A percentile compares a stretch with the other conserved stretches of the same genome.
These are phyloP conservation scores for Ichneumon xanthorius DNA, from an alignment of 2,888 invertebrate genomes.

Conservation along the genomic window DNA sequence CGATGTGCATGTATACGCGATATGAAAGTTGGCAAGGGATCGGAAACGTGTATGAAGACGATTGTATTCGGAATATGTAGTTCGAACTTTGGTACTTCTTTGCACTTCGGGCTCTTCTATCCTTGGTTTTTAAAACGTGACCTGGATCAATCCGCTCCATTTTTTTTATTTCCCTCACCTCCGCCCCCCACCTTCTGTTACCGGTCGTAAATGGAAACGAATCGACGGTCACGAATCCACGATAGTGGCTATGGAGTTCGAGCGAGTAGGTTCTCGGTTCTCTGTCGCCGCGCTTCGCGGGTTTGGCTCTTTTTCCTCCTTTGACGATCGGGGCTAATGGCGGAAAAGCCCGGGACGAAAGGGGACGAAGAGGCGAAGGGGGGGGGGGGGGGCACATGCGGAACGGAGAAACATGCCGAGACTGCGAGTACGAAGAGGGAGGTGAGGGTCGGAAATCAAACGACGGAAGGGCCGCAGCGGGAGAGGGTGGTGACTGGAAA, in stretches of 20 bases:
- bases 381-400: not conserved
- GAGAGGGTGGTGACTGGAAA: conserved; percentile 56
- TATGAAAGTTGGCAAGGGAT: conserved; percentile 32
- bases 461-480: conserved; percentile 10
- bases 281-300: conserved; percentile 28
- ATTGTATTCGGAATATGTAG: conserved; percentile 27
- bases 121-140: conserved; percentile 47
- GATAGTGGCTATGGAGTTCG: not conserved
- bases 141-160: conserved; percentile 34
- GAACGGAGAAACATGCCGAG: not conserved
- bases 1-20: conserved; percentile 4
- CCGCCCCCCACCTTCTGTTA: not conserved
- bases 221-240: conserved; percentile 51
- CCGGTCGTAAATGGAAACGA: conserved; percentile 49
- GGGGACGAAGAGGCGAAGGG: not conserved
- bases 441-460: not conserved
- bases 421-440: not conserved
- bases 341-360: not conserved
- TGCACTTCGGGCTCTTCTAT: conserved; percentile 7
- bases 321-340: not conserved
- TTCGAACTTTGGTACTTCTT: conserved; percentile 39
- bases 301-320: conserved; percentile 11
- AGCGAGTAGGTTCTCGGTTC: not conserved
- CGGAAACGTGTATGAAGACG: conserved; percentile 5
- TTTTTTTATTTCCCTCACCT: conserved; percentile 19